A percentile compares a stretch with the other conserved stretches of the same genome.
These are phyloP conservation scores for Macroramphosus scolopax DNA, from an alignment of 2,797 vertebrate genomes.

Conservation along the genomic window DNA sequence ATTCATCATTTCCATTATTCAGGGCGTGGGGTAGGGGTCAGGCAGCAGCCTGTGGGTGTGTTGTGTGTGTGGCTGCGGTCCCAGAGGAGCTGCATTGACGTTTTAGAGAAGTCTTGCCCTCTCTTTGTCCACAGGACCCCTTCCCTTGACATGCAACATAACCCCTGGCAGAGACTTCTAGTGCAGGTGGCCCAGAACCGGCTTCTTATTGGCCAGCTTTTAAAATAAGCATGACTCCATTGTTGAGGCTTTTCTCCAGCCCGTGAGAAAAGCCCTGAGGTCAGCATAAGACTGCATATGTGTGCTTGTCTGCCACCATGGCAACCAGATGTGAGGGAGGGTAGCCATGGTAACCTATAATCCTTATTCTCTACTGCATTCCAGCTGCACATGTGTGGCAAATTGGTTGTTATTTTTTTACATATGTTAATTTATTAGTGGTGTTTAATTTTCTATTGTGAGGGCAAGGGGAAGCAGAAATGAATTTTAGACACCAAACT, in stretches of 20 bases:
- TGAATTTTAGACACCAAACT: constrained; percentile 17
- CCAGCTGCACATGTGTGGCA: constrained; percentile 17
- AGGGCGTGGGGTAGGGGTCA: constrained; percentile 26
- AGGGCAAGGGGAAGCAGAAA: constrained; percentile 16
- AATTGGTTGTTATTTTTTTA: constrained; percentile 22
- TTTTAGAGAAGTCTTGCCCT: constrained; percentile 49
- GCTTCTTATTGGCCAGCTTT: constrained; percentile 61
- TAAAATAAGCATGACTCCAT: constrained; percentile 60
- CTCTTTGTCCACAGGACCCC: constrained; percentile 62
- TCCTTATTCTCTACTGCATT: constrained; percentile 49
- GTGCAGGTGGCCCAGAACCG: constrained; percentile 60
- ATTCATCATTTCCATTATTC: constrained; percentile 32
- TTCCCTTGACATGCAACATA: constrained; percentile 63
- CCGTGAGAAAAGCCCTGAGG: constrained; percentile 77
- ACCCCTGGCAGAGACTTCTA: constrained; percentile 58
- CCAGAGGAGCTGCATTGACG: constrained; percentile 58
- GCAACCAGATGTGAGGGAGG: constrained; percentile 76
- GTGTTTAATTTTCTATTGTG: too few relatives aligned
- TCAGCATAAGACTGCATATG: constrained; percentile 67
- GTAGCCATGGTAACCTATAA: constrained; percentile 58
- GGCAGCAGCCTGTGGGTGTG: constrained; percentile 32
- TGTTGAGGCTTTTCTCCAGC: constrained; percentile 68
- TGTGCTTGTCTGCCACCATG: constrained; percentile 66
- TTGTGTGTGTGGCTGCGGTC: constrained; percentile 38
- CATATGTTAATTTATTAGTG: constrained; percentile 47